Conservation (phyloP, 2,888 invertebrate genomes). For the Mesoligia furuncula region DNA sequence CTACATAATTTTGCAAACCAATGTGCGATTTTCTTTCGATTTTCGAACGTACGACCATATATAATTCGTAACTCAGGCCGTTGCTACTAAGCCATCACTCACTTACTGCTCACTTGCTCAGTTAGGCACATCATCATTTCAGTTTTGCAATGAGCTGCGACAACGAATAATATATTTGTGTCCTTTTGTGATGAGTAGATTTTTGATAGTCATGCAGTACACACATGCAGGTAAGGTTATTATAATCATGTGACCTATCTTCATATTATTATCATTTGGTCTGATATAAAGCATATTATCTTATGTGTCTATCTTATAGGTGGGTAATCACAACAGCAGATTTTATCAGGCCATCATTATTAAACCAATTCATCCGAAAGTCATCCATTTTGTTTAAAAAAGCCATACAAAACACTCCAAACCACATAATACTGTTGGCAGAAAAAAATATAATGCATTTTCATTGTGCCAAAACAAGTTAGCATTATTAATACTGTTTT, state of each 20-base stretch:
- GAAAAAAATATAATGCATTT: slow-evolving; percentile 26
- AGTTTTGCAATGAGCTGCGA: neutral
- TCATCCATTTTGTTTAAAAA: slow-evolving; percentile 12
- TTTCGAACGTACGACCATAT: neutral
- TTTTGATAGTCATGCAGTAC: too few species aligned
- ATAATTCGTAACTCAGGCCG: too few species aligned
- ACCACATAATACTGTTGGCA: slow-evolving; percentile 14
- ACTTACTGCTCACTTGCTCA: too few species aligned
- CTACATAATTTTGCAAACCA: neutral
- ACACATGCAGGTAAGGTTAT: too few species aligned
- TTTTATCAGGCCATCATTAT: neutral
- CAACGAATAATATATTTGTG: too few species aligned
- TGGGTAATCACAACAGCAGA: neutral
- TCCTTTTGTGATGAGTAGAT: too few species aligned
- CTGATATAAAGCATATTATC: neutral
- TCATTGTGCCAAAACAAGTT: slow-evolving; percentile 34
- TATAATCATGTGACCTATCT: too few species aligned
- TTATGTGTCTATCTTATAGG: neutral
- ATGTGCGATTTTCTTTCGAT: neutral
- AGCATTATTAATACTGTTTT: slow-evolving; percentile 56
- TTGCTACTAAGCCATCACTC: too few species aligned
- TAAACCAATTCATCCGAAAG: neutral
- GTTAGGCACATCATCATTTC: neutral
- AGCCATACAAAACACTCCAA: neutral
- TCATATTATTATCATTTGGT: neutral